phyloP scores from a whole-genome alignment of 1,140 invertebrate genomes.

The Zaprionus inermis region DNA sequence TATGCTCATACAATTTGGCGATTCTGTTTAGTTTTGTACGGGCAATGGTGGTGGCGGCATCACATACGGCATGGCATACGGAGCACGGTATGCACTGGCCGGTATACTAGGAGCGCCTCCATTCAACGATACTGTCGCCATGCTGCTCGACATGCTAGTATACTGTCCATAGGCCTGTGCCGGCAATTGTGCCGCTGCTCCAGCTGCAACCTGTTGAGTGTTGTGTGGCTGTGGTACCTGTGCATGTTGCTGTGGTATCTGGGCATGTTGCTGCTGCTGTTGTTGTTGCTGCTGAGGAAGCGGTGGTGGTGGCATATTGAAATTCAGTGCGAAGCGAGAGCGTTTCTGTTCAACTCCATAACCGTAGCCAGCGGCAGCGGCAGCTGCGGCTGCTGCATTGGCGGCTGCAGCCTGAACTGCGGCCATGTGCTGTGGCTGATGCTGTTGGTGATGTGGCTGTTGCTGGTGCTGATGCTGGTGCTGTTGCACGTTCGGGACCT shows the following conservation, averaged over 20 bases:
- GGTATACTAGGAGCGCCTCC: constrained; percentile 62
- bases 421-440: constrained; percentile 54
- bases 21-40: constrained; percentile 77
- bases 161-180: constrained; percentile 67
- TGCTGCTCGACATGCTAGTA: constrained; percentile 67
- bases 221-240: constrained; percentile 26
- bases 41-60: constrained; percentile 82
- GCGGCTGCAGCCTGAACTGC: constrained; percentile 45
- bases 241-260: constrained; percentile 19
- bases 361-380: constrained; percentile 55
- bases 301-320: constrained; percentile 69
- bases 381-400: constrained; percentile 30
- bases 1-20: constrained; percentile 48
- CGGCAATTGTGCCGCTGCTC: constrained; percentile 34
- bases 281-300: constrained; percentile 57
- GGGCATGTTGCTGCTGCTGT: constrained; percentile 28
- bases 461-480: constrained; percentile 58
- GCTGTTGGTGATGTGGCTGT: constrained; percentile 43
- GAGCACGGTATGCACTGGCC: constrained; percentile 48
- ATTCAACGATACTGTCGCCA: constrained; percentile 70
- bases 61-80: constrained; percentile 73
- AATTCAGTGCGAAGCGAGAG: constrained; percentile 68
- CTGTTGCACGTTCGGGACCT: constrained; percentile 33
- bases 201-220: constrained; percentile 12
- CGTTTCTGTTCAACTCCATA: constrained; percentile 70